A percentile compares a stretch with the other conserved stretches of the same genome.
Evolutionary conservation across 2,113 vertebrate genomes (phyloP).

Genomic region (Myanophis thanlyinensis): DNA sequence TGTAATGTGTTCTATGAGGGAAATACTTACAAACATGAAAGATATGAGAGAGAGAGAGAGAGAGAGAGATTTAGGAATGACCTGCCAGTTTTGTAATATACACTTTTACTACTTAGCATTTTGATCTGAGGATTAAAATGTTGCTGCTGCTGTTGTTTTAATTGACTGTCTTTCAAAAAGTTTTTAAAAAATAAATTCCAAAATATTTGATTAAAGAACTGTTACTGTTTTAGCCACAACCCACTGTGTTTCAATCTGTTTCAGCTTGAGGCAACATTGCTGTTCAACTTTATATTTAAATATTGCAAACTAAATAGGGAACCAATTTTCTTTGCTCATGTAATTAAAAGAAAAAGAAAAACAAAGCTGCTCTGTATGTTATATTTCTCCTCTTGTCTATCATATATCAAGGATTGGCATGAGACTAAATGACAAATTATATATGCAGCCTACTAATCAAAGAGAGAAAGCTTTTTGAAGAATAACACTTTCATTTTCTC

Average conservation of each 20-base stretch:
- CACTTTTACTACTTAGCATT: fast-evolving
- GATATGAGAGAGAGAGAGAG: too few species aligned
- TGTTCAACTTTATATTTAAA: neutral
- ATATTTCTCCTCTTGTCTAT: neutral
- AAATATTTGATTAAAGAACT: neutral
- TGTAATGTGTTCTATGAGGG: neutral
- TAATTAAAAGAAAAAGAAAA: neutral
- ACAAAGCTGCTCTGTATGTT: neutral
- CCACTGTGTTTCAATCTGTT: neutral
- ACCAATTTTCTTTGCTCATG: neutral
- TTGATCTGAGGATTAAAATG: neutral
- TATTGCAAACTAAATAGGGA: neutral
- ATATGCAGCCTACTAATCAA: neutral
- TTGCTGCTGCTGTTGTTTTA: neutral
- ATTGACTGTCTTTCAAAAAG: neutral
- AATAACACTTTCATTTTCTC: neutral
- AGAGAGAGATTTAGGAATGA: neutral
- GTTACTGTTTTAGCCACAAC: neutral
- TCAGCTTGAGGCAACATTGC: neutral
- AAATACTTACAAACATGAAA: neutral
- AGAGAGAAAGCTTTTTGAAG: neutral
- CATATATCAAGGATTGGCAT: neutral
- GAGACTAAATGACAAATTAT: neutral
- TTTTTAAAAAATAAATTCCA: neutral
- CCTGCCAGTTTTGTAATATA: neutral